Evolutionary conservation across 2,797 vertebrate genomes (phyloP).

Genomic region (Poeciliopsis infans): DNA sequence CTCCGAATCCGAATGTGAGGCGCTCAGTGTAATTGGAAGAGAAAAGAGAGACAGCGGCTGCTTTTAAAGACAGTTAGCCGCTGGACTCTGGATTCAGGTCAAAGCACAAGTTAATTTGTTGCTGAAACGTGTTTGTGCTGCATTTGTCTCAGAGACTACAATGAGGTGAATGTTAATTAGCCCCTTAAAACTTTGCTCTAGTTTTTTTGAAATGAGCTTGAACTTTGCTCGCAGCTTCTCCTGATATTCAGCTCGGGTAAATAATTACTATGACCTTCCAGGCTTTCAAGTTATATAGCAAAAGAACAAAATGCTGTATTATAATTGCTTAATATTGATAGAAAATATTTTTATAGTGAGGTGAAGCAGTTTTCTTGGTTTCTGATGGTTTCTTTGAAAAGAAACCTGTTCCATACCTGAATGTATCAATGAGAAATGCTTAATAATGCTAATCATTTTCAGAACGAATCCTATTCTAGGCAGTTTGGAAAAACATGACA

Average conservation of each 20-base stretch:
- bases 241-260: conserved; percentile 7
- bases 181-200: conserved; percentile 29
- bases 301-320: neutral
- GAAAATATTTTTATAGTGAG: neutral
- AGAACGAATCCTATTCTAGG: neutral
- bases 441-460: neutral
- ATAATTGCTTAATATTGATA: neutral
- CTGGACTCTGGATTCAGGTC: conserved; percentile 55
- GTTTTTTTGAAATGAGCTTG: neutral
- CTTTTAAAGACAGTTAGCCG: conserved; percentile 53
- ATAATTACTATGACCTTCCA: neutral
- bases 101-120: conserved; percentile 49
- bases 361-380: neutral
- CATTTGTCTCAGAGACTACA: conserved; percentile 30
- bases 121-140: conserved; percentile 40
- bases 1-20: conserved; percentile 50
- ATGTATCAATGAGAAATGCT: neutral
- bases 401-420: neutral
- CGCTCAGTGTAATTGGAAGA: conserved; percentile 48
- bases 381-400: neutral
- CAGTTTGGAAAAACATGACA: neutral
- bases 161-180: conserved; percentile 60
- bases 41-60: conserved; percentile 36
- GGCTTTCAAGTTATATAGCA: neutral
- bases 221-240: neutral